A percentile compares a stretch with the other conserved stretches of the same genome.
Evolutionary conservation across 2,888 invertebrate species (phyloP).

Genomic region (Brachypalpus laphriformis): DNA sequence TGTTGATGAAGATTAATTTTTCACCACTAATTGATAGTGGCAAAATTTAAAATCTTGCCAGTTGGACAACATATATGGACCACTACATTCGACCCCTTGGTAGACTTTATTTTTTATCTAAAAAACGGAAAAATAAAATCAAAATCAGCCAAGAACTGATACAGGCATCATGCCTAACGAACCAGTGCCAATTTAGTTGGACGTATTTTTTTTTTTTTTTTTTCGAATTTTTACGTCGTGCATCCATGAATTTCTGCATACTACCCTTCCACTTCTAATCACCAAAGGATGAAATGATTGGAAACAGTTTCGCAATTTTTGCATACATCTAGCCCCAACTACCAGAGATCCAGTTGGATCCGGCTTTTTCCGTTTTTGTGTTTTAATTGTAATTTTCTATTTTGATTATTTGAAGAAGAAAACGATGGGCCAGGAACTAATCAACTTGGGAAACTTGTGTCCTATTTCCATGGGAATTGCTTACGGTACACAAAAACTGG

Average conservation of each 20-base stretch:
- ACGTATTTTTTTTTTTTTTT: background rate
- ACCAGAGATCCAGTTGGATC: background rate
- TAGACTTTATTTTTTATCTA: background rate
- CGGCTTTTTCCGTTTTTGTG: conserved; percentile 47
- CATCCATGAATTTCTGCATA: conserved; percentile 48
- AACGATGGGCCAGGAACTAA: conserved; percentile 68
- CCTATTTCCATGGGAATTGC: conserved; percentile 67
- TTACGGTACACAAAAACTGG: conserved; percentile 57
- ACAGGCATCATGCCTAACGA: conserved; percentile 69
- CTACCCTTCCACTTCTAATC: conserved; percentile 57
- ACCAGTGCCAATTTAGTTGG: conserved; percentile 56
- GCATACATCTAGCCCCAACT: conserved; percentile 20
- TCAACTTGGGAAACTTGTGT: conserved; percentile 67
- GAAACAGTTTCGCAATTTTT: conserved; percentile 66
- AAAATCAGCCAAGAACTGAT: conserved; percentile 47
- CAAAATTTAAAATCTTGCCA: too few relatives aligned
- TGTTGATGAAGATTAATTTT: too few relatives aligned
- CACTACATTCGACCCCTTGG: background rate
- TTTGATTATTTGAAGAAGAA: conserved; percentile 72
- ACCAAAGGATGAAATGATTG: conserved; percentile 73
- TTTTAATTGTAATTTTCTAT: conserved; percentile 74
- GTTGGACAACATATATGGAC: background rate
- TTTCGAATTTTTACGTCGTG: conserved; percentile 26
- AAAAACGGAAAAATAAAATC: background rate
- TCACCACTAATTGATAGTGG: too few relatives aligned